Evolutionary conservation across 2,888 invertebrate species (phyloP).

Genomic region (Dicyrtoma fusca): DNA sequence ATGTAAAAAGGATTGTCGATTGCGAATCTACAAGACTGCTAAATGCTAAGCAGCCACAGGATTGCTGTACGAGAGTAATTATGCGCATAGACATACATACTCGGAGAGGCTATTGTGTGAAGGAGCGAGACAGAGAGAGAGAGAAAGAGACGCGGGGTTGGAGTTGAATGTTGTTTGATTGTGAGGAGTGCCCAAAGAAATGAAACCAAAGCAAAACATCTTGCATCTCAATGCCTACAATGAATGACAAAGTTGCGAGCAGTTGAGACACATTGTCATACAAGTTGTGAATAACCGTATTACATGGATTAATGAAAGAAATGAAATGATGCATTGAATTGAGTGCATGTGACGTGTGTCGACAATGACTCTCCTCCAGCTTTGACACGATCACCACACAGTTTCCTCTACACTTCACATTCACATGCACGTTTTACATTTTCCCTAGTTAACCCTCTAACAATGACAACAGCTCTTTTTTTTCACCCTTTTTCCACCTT

Average conservation of each 20-base stretch:
- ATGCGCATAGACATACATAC: too few relatives aligned
- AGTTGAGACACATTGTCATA: not conserved
- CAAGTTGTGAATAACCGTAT: constrained; percentile 13
- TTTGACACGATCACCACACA: constrained; percentile 7
- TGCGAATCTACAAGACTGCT: too few relatives aligned
- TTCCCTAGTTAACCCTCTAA: not conserved
- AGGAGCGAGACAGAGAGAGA: too few relatives aligned
- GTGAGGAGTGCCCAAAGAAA: too few relatives aligned
- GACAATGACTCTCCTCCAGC: not conserved
- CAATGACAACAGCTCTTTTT: not conserved
- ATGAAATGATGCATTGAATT: constrained; percentile 28
- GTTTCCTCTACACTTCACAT: too few relatives aligned
- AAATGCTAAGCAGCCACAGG: too few relatives aligned
- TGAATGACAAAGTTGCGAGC: not conserved
- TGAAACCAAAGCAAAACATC: not conserved
- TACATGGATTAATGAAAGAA: not conserved
- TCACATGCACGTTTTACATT: not conserved
- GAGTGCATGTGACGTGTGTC: not conserved
- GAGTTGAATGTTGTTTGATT: too few relatives aligned
- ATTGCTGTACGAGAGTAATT: too few relatives aligned
- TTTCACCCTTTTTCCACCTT: not conserved
- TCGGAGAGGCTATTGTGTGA: too few relatives aligned
- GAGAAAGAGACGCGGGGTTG: too few relatives aligned
- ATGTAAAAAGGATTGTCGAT: too few relatives aligned
- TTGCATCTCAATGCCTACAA: too few relatives aligned